Evolutionary conservation across 2,888 invertebrate species (phyloP), one percentile per base, ranked within the genome.

Genomic region (Cetonia aurata): DNA sequence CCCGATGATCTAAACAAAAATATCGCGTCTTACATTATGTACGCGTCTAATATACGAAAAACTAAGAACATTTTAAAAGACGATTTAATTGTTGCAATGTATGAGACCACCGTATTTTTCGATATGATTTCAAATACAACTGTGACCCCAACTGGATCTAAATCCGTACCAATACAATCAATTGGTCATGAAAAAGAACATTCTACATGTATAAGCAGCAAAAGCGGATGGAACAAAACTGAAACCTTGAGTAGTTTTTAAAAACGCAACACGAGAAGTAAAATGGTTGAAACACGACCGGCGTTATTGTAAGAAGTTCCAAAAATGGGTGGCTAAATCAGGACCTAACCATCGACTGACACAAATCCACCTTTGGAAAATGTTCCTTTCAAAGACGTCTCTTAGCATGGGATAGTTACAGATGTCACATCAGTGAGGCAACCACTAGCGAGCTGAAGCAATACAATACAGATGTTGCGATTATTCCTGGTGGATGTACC

Each of bases 21-120:
- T 6, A 55, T 55, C 33, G 55, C n/a, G 33, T 55, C 33, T 55
- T 33, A 55, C 15, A 55, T 55, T 55, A 55, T 55, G 55, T 55
- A 6, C 33, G 55, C 33, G 48, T 48, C 13, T 48, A n/a, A 48
- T 13, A 6, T 48, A 48, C 10, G 31, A 12, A 55, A 55, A 55
- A 10, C 55, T 55, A 55, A 33, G 37, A 55, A 55, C 3, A 55
- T 55, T 56, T n/a, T 33, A 15, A 37, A 33, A 55, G 55, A 56
- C 12, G 31, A 31, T 55, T 55, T 55, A 55, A 55, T 55, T 55
- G 25, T 25, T 53, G 25, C 42, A 41, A 41, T 41, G 42, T 6
- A 52, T 52, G 52, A 52, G 52, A 55, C 31, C 55, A 31, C 31
- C 25, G 31, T 25, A 31, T 55, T 55, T 33, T 55, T 55, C 31